Evolutionary conservation across 2,888 invertebrate species (phyloP).

Genomic region (Allacma fusca): DNA sequence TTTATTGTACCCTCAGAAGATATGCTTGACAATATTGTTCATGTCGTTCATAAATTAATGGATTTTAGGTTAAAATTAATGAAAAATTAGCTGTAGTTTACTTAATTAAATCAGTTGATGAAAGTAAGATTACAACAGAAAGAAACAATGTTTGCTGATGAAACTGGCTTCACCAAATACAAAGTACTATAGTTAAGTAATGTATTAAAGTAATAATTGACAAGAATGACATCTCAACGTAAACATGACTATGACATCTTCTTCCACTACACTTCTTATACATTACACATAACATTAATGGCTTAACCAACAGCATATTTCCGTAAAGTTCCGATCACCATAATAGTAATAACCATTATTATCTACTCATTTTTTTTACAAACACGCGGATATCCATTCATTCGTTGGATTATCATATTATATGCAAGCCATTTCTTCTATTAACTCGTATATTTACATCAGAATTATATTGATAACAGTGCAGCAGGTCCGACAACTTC

Average conservation of each 20-base stretch:
- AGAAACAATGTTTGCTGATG: too few relatives aligned
- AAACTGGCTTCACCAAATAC: too few relatives aligned
- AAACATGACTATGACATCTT: not conserved
- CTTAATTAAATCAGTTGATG: too few relatives aligned
- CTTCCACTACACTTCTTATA: too few relatives aligned
- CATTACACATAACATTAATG: too few relatives aligned
- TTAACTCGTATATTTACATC: not conserved
- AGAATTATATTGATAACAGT: not conserved
- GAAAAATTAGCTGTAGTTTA: not conserved
- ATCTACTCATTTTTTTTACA: too few relatives aligned
- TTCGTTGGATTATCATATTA: not conserved
- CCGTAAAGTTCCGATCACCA: too few relatives aligned
- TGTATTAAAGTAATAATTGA: not conserved
- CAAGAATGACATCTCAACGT: slow-evolving; percentile 1
- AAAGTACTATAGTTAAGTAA: too few relatives aligned
- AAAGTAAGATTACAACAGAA: too few relatives aligned
- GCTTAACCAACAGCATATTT: too few relatives aligned
- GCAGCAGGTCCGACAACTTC: not conserved
- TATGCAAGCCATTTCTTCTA: not conserved
- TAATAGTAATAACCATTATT: too few relatives aligned
- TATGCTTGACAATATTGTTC: not conserved
- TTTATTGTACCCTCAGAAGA: not conserved
- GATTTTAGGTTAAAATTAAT: not conserved
- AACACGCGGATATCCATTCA: not conserved
- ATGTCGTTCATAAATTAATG: not conserved